A percentile compares a stretch with the other conserved stretches of the same genome.
phyloP scores from a whole-genome alignment of 2,797 vertebrate genomes.

The Microcaecilia unicolor region DNA sequence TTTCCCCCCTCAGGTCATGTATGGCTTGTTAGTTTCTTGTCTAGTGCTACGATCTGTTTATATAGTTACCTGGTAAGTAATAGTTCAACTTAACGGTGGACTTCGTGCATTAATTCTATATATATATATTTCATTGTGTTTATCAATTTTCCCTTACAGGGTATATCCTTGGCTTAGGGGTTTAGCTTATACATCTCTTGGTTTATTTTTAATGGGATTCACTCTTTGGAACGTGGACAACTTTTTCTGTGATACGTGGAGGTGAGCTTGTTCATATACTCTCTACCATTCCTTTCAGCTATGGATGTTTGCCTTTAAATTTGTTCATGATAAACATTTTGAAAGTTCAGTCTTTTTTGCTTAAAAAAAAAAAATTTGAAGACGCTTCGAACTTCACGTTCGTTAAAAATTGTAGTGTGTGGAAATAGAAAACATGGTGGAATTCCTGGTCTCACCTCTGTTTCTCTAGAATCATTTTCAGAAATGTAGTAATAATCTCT shows the following conservation, averaged over 20 bases:
- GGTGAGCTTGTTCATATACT: conserved; percentile 65
- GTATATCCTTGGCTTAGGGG: conserved; percentile 89
- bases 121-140: conserved; percentile 9
- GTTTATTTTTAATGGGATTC: conserved; percentile 86
- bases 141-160: conserved; percentile 46
- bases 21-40: conserved; percentile 78
- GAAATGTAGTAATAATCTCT: too few relatives aligned
- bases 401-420: too few relatives aligned
- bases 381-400: too few relatives aligned
- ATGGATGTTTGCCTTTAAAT: too few relatives aligned
- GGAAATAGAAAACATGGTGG: too few relatives aligned
- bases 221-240: conserved; percentile 95
- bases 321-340: too few relatives aligned
- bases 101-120: not conserved
- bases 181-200: conserved; percentile 81
- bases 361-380: too few relatives aligned
- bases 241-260: conserved; percentile 82
- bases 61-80: conserved; percentile 90
- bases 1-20: conserved; percentile 75
- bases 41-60: conserved; percentile 87
- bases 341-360: too few relatives aligned
- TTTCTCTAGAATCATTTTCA: too few relatives aligned
- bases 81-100: not conserved
- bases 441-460: too few relatives aligned
- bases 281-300: too few relatives aligned